Base-by-base conservation (phyloP, 2,797 vertebrate species). In the Buphagus erythrorhynchus region DNA sequence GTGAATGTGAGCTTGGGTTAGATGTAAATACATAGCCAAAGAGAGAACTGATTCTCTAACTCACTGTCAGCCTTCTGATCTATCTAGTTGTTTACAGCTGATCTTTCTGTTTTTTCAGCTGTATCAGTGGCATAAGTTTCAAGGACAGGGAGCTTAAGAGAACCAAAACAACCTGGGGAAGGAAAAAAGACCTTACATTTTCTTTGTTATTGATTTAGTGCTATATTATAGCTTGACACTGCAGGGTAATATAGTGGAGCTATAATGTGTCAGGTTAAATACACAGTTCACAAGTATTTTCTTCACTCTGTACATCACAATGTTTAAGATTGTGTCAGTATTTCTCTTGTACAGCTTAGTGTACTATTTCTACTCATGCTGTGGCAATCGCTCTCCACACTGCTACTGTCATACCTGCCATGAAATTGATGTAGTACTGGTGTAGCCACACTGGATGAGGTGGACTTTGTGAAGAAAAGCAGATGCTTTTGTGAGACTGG, bases 201-300 rank as follows among this genome's bases (percentile, higher is more conserved):
- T 85, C 73, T 94, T 94, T 91, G 45, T 79, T 89, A 65, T 74
- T 95, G 74, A 86, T 95, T 92, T 93, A 95, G 79, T 92, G 72
- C 38, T 92, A 1, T 91, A 49, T 91, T 94, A 65, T 65, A 54
- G 46, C 75, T 91, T 95, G 88, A 83, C 84, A 91, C 61, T 5
- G 5, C 72, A 72, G 45, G 57, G 59, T 93, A 74, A 91, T 74
- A 58, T 49, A 89, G 81, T 63, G 42, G 38, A 89, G 74, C 84
- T 89, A 58, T 87, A 94, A 87, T 51, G 68, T 61, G 75, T 91
- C 93, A 92, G 57, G 83, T 90, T 96, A 92, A 94, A 92, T 80
- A 93, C 72, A 85, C 77, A 85, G 45, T 49, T 42, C 77, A 40
- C 63, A 48, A 77, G 45, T 79, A 45, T 83, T 94, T 90, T 87